A percentile compares a stretch with the other conserved stretches of the same genome.
phyloP scores from a whole-genome alignment of 2,888 invertebrate genomes.

The Deroplatys truncata region DNA sequence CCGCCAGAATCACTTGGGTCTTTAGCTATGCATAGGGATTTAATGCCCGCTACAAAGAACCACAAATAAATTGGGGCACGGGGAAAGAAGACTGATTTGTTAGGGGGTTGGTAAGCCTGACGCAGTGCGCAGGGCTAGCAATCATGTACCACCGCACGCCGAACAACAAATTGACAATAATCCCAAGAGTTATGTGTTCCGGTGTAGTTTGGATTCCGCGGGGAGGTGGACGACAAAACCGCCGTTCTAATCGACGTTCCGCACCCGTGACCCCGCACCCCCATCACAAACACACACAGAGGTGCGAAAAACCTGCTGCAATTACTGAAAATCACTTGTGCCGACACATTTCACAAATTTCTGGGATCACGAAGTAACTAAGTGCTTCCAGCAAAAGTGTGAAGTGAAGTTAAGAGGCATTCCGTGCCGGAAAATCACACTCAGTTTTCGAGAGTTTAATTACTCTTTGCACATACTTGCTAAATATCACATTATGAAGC shows the following conservation, averaged over 20 bases:
- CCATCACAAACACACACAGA: background rate
- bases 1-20: no score
- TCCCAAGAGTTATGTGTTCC: background rate
- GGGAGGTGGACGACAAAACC: background rate
- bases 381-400: no score
- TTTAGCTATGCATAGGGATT: no score
- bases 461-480: no score
- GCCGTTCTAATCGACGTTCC: background rate
- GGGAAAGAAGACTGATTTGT: background rate
- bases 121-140: background rate
- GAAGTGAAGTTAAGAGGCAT: no score
- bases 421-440: no score
- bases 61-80: background rate
- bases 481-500: no score
- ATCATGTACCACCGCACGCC: background rate
- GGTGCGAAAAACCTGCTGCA: background rate
- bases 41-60: background rate
- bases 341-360: background rate
- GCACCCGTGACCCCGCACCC: background rate
- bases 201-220: background rate
- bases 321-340: background rate
- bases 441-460: no score
- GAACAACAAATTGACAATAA: background rate
- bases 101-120: background rate
- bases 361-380: no score